Evolutionary conservation across 2,888 invertebrate species (phyloP).

Genomic region (Stictocephala bisonia): DNA sequence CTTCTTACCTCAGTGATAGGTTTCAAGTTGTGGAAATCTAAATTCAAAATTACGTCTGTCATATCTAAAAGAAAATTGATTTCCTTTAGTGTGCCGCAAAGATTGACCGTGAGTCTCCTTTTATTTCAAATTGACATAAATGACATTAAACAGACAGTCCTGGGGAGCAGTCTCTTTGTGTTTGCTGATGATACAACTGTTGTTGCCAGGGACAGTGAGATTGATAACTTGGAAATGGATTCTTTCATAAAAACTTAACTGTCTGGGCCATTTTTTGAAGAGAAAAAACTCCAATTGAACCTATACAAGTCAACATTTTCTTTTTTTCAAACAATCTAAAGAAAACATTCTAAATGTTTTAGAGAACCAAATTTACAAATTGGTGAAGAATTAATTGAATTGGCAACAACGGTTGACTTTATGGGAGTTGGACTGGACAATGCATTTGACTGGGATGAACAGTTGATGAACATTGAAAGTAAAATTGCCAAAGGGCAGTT

Average conservation of each 20-base stretch:
- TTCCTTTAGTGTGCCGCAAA: not conserved
- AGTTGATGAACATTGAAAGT: not conserved
- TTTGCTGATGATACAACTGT: slow-evolving; percentile 12
- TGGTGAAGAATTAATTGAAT: not conserved
- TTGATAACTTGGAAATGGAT: not conserved
- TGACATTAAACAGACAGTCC: not conserved
- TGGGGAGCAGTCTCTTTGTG: slow-evolving; percentile 5
- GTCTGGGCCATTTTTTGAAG: slow-evolving; percentile 5
- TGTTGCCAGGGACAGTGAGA: not conserved
- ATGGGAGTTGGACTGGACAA: no score
- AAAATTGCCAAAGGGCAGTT: not conserved
- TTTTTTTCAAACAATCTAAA: not conserved
- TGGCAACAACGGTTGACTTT: not conserved
- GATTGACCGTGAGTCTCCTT: not conserved
- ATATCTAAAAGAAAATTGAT: not conserved
- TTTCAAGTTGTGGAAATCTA: not conserved
- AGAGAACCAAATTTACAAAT: not conserved
- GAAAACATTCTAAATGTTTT: slow-evolving; percentile 9
- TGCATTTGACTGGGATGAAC: not conserved
- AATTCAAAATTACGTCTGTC: slow-evolving; percentile 14
- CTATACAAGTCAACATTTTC: not conserved
- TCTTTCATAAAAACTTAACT: not conserved
- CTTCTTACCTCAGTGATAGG: not conserved
- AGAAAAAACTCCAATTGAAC: not conserved
- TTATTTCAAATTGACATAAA: not conserved